These are phyloP conservation scores for Theristus sp. DNA, from an alignment of 2,888 invertebrate species.

Conservation along the genomic window DNA sequence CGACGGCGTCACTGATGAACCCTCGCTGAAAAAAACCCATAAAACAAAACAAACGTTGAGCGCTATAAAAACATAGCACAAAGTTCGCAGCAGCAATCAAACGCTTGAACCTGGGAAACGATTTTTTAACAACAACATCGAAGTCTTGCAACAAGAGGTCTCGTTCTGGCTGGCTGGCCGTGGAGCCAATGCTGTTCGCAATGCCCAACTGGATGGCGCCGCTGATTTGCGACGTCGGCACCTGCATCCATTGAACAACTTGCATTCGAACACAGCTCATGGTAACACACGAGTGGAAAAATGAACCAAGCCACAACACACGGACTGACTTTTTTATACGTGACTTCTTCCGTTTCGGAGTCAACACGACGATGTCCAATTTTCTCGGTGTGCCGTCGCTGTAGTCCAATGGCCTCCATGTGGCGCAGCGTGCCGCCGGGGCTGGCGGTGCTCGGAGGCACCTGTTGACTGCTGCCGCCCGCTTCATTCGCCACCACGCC, in stretches of 20 bases:
- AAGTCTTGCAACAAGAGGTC: slow-evolving; percentile 98
- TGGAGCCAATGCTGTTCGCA: slow-evolving; percentile 63
- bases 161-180: slow-evolving; percentile 88
- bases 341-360: slow-evolving; percentile 79
- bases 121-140: slow-evolving; percentile 93
- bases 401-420: no score
- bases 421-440: no score
- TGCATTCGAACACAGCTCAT: not conserved
- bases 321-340: slow-evolving; percentile 66
- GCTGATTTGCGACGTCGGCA: slow-evolving; percentile 44
- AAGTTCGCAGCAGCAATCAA: not conserved
- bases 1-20: slow-evolving; percentile 88
- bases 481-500: no score
- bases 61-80: not conserved
- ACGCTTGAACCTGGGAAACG: slow-evolving; percentile 55
- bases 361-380: slow-evolving; percentile 93
- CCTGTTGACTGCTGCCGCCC: no score
- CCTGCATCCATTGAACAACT: slow-evolving; percentile 42
- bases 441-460: no score
- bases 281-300: no score
- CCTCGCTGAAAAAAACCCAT: slow-evolving; percentile 40
- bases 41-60: not conserved
- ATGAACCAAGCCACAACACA: not conserved
- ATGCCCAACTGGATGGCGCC: slow-evolving; percentile 91
- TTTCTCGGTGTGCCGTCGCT: slow-evolving; percentile 40